Percentiles rank a stretch among this genome's conserved stretches.
Conservation (phyloP, 2,113 vertebrate genomes). For the Lasiurus cinereus region DNA sequence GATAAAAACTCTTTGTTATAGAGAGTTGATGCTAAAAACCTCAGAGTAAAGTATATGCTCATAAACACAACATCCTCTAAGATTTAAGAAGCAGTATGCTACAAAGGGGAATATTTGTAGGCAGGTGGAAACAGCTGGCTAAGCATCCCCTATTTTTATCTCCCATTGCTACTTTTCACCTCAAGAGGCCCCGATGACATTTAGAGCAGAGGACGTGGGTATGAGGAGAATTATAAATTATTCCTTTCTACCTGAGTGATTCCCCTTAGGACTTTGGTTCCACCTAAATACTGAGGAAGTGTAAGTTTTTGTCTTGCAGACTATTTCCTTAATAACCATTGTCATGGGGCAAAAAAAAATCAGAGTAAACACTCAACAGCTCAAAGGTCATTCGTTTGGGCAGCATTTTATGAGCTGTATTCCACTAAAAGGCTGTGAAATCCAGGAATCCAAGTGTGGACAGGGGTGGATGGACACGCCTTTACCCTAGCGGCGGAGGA, state of each 20-base stretch:
- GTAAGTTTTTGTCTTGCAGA: background rate
- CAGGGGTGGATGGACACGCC: background rate
- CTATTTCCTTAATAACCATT: conserved; percentile 46
- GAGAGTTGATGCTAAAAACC: background rate
- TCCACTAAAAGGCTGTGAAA: background rate
- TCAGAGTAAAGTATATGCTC: background rate
- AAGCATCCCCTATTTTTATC: background rate
- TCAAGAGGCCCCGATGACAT: background rate
- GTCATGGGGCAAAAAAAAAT: background rate
- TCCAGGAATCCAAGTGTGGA: background rate
- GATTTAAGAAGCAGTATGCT: background rate
- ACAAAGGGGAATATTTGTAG: background rate
- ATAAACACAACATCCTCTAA: background rate
- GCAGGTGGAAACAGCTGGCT: background rate
- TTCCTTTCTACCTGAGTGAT: background rate
- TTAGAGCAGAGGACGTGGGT: background rate
- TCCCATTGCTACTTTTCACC: background rate
- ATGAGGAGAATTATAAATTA: background rate
- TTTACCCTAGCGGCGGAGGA: background rate
- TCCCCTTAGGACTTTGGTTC: background rate
- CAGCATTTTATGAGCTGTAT: background rate
- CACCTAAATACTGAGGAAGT: background rate
- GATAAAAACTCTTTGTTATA: background rate
- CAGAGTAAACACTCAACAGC: background rate
- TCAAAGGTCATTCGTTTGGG: background rate